Percentiles rank a stretch among this genome's conserved stretches.
phyloP scores from a whole-genome alignment of 2,113 vertebrate species.

The Maccullochella peelii region DNA sequence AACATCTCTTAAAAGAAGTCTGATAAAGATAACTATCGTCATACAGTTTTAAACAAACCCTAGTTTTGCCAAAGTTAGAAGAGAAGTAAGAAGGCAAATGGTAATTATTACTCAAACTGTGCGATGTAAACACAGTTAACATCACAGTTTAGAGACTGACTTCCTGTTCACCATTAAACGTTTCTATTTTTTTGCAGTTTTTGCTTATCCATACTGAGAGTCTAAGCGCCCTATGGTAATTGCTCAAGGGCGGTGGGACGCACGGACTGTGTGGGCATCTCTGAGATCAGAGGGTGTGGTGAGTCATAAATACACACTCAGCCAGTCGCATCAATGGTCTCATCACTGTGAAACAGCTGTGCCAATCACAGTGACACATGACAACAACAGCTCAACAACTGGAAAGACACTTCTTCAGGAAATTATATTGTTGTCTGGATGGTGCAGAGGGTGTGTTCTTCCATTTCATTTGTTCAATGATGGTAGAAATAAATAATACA shows the following conservation, averaged over 20 bases:
- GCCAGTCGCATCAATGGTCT: background rate
- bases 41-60: background rate
- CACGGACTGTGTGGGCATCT: background rate
- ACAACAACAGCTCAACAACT: background rate
- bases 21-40: background rate
- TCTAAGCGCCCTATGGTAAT: background rate
- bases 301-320: background rate
- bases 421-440: background rate
- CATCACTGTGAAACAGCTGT: background rate
- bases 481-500: background rate
- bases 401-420: too few relatives aligned
- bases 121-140: background rate
- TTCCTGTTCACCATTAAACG: background rate
- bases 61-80: background rate
- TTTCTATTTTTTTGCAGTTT: background rate
- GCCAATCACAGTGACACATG: background rate
- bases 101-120: background rate
- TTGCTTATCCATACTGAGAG: background rate
- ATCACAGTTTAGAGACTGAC: background rate
- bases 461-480: background rate
- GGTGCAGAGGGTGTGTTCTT: background rate
- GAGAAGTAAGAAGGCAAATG: background rate
- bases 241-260: background rate
- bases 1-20: background rate
- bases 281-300: background rate